These are phyloP conservation scores for Physeter macrocephalus DNA, from an alignment of 2,113 vertebrate genomes.

Conservation along the genomic window DNA sequence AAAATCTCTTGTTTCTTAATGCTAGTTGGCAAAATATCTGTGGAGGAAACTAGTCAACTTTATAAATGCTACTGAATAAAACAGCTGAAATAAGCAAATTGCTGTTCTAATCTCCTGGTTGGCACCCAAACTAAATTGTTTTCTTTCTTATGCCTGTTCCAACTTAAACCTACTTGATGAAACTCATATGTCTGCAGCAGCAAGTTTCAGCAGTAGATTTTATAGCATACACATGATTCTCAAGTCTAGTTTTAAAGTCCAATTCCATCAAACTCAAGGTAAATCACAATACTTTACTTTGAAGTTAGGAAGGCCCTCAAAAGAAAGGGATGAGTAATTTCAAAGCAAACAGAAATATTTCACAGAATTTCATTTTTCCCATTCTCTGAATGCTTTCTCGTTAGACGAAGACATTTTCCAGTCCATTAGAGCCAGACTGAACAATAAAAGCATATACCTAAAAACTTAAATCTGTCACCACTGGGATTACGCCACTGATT, in stretches of 20 bases:
- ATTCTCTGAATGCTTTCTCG: background rate
- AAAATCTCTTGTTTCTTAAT: conserved; percentile 47
- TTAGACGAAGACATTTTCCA: background rate
- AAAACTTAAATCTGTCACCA: conserved; percentile 9
- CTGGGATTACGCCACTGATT: background rate
- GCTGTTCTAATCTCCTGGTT: conserved; percentile 42
- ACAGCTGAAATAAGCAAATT: conserved; percentile 50
- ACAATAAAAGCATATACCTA: background rate
- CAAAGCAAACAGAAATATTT: conserved; percentile 17
- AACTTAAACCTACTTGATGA: conserved; percentile 15
- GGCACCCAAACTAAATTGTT: background rate
- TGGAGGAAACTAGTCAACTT: conserved; percentile 46
- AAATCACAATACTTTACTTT: conserved; percentile 12
- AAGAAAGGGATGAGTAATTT: background rate
- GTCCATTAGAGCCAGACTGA: background rate
- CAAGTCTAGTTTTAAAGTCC: background rate
- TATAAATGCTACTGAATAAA: conserved; percentile 35
- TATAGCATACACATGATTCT: background rate
- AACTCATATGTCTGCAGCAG: background rate
- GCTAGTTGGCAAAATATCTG: conserved; percentile 30
- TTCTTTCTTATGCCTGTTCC: conserved; percentile 11
- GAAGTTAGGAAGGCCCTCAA: background rate
- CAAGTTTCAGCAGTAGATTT: background rate
- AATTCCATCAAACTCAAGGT: conserved; percentile 3
- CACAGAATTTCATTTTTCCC: background rate